A percentile compares a stretch with the other conserved stretches of the same genome.
Evolutionary conservation across 2,113 vertebrate genomes (phyloP).

Genomic region (Motacilla tschutschensis): DNA sequence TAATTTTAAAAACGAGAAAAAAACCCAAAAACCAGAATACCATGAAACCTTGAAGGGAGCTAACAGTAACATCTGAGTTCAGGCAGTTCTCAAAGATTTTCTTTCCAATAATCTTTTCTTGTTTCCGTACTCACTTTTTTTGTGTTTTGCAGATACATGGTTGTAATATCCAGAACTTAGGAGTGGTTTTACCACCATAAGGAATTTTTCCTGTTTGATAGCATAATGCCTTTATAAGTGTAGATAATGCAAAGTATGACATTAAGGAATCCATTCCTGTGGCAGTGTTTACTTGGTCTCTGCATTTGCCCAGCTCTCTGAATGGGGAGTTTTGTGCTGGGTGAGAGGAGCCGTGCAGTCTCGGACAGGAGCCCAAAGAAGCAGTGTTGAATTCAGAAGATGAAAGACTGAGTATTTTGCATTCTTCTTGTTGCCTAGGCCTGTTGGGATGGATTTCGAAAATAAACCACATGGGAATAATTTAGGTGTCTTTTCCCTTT

Average conservation of each 20-base stretch:
- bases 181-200: background rate
- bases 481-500: background rate
- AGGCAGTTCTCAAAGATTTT: background rate
- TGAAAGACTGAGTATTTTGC: background rate
- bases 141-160: background rate
- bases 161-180: background rate
- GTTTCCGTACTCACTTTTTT: background rate
- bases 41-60: background rate
- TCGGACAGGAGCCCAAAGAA: constrained; percentile 9
- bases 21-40: background rate
- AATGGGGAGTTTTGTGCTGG: constrained; percentile 19
- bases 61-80: background rate
- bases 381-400: background rate
- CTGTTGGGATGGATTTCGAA: background rate
- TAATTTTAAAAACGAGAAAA: background rate
- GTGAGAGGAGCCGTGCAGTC: background rate
- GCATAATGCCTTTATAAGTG: background rate
- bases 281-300: constrained; percentile 15
- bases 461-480: background rate
- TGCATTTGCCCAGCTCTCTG: background rate
- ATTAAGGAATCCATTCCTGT: background rate
- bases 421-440: background rate
- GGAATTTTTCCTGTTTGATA: background rate
- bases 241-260: background rate
- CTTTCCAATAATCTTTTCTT: background rate